Conservation (phyloP, 2,888 invertebrate genomes). For the Thalpophila matura region DNA sequence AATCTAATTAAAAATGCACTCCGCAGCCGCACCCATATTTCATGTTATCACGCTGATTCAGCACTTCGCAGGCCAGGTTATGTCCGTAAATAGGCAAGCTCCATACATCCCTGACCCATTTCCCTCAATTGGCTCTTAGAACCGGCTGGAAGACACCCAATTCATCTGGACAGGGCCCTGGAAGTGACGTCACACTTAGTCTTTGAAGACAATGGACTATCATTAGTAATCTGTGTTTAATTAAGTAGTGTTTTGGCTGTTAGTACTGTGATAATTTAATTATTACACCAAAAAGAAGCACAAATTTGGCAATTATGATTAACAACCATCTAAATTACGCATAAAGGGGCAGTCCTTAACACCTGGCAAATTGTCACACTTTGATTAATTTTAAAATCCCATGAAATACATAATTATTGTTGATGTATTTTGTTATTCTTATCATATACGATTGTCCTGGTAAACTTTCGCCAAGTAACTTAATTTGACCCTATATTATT, state of each 20-base stretch:
- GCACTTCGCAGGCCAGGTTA: conserved; percentile 11
- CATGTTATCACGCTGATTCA: conserved; percentile 15
- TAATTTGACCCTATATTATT: no score
- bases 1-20: conserved; percentile 7
- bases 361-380: no score
- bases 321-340: no score
- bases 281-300: no score
- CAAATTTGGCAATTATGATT: no score
- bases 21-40: not conserved
- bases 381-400: no score
- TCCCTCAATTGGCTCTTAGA: conserved; percentile 48
- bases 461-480: no score
- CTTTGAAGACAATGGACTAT: conserved; percentile 51
- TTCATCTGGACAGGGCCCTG: conserved; percentile 43
- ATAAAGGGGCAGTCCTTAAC: no score
- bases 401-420: no score
- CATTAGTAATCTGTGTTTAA: conserved; percentile 36
- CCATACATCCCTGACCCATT: conserved; percentile 44
- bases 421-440: no score
- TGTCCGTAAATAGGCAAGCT: conserved; percentile 15
- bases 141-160: conserved; percentile 55
- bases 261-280: no score
- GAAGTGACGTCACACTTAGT: conserved; percentile 49
- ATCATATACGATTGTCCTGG: no score
- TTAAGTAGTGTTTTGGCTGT: conserved; percentile 30